Conservation (phyloP, 2,113 vertebrate genomes). For the Rattus rattus region DNA sequence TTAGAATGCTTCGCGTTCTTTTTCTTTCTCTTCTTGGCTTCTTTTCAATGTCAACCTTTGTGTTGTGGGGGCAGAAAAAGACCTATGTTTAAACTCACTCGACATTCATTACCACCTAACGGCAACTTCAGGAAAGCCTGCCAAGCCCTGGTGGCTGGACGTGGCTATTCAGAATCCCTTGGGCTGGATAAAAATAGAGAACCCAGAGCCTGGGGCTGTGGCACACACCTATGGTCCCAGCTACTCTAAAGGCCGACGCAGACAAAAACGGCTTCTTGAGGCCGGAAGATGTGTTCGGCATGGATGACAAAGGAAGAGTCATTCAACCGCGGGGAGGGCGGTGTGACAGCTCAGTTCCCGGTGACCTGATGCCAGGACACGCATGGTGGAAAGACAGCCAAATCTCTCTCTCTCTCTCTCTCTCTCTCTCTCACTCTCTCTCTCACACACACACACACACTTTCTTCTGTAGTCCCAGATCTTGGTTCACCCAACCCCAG, state of each 20-base stretch:
- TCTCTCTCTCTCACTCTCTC: too few relatives aligned
- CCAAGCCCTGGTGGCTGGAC: neutral
- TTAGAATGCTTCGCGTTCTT: neutral
- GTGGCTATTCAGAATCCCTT: neutral
- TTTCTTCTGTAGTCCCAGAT: neutral
- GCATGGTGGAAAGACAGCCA: neutral
- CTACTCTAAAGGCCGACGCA: neutral
- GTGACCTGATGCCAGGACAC: too few relatives aligned
- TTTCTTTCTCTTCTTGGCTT: neutral
- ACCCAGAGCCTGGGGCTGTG: neutral
- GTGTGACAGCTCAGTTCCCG: neutral
- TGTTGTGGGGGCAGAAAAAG: neutral
- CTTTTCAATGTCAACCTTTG: conserved; percentile 24
- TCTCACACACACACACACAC: neutral
- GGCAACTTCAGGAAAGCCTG: neutral
- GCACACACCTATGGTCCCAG: neutral
- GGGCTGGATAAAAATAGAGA: neutral
- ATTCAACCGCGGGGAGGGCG: neutral
- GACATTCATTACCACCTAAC: neutral
- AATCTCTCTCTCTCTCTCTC: too few relatives aligned
- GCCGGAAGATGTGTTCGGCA: neutral
- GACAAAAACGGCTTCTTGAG: neutral
- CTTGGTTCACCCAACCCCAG: neutral
- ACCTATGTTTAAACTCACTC: conserved; percentile 5
- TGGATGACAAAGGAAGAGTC: neutral